phyloP scores from a whole-genome alignment of 2,797 vertebrate genomes.

The Sparidentex hasta region DNA sequence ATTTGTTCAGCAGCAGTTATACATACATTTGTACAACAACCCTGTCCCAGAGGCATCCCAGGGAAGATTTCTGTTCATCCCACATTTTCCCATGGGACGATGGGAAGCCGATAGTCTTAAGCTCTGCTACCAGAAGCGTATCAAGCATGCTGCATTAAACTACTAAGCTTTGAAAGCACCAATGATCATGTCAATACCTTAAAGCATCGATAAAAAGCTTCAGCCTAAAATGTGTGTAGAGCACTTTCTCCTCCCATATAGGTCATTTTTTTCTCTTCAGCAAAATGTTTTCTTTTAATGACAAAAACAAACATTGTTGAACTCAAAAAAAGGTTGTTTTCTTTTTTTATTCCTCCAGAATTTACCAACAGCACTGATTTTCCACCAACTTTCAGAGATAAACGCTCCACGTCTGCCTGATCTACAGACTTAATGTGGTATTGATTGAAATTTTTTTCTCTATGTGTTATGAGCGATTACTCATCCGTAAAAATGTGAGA shows the following conservation, averaged over 20 bases:
- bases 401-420: neutral
- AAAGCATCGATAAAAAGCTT: neutral
- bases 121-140: neutral
- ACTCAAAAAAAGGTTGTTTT: neutral
- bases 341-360: neutral
- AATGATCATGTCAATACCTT: neutral
- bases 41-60: no score
- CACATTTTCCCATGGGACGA: no score
- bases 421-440: conserved; percentile 1
- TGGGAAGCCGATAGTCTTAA: no score
- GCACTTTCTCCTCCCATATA: neutral
- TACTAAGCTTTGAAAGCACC: neutral
- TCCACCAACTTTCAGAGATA: conserved; percentile 1
- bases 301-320: neutral
- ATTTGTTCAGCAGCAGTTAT: no score
- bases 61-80: no score
- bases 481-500: conserved; percentile 35
- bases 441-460: conserved; percentile 4
- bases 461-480: conserved; percentile 1
- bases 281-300: neutral
- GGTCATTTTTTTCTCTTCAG: conserved; percentile 6
- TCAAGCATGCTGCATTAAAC: neutral
- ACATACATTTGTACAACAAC: no score
- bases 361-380: neutral
- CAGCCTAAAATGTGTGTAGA: neutral